Base-by-base conservation (phyloP, 2,113 vertebrate species). In the Microcebus lehilahytsara region DNA sequence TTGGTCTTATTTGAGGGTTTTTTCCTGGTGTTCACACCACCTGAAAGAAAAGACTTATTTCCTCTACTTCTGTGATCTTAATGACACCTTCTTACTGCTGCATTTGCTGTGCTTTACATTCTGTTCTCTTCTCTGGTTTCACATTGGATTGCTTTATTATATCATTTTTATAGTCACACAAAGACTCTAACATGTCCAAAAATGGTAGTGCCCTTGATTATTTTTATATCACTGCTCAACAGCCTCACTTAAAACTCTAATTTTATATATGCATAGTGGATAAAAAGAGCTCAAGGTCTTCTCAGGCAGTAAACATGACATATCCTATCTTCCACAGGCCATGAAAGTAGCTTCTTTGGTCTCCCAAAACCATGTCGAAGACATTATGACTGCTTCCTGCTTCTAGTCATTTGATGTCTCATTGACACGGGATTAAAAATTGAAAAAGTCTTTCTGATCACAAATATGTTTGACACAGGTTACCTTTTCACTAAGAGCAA, bases 171-270 rank as follows among this genome's bases (percentile, higher is more conserved):
- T 8, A 91, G 64, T 85, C 53, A 95, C 46, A 77, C 69, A 96
- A 90, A 95, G 84, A 81, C 89, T 58, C 22, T 78, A 66, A 79
- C 17, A 75, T 69, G 27, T 96, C 60, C 90, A 67, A 95, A 95
- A 96, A 93, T 83, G 66, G 53, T n/a, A 64, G 71, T 77, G 60
- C 6, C 84, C 60, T 95, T 96, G 53, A 90, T 95, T 93, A 91
- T 93, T 96, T 95, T 96, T 89, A 92, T 95, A 92, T 96, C 60
- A 81, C 40, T 80, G 40, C 30, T 93, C 93, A 97, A 56, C 84
- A 96, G 58, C 51, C 46, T 78, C 60, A 85, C n/a, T 96, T 89
- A 95, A 96, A 92, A 77, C 11, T 72, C 71, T 85, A 84, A 96
- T 88, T 80, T 93, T 92, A 77, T 87, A 64, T 20, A 79, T n/a